Conservation (phyloP, 2,888 invertebrate genomes). For the Drosophila multiciliata region DNA sequence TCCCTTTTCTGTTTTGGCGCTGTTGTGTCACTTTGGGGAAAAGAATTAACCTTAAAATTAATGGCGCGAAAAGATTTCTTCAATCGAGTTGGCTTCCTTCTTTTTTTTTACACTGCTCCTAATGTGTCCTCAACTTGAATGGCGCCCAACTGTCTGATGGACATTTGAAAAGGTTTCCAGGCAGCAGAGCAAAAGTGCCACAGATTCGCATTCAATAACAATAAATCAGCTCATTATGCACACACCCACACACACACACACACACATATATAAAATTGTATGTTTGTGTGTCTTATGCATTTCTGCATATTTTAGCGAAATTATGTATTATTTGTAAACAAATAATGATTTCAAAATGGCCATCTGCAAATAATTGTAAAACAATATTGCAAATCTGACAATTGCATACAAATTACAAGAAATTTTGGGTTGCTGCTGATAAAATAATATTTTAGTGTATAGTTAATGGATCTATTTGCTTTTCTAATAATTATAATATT, state of each 20-base stretch:
- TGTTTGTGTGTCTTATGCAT: background rate
- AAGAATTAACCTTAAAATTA: conserved; percentile 79
- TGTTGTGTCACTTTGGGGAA: conserved; percentile 58
- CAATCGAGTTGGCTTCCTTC: conserved; percentile 1
- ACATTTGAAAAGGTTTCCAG: conserved; percentile 40
- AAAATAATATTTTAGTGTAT: background rate
- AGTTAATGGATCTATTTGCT: background rate
- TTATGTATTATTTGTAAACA: background rate
- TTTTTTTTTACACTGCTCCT: conserved; percentile 16
- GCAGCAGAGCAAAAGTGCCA: conserved; percentile 22
- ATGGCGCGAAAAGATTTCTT: conserved; percentile 71
- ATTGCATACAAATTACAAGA: background rate
- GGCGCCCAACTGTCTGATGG: conserved; percentile 14
- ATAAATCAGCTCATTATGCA: conserved; percentile 35
- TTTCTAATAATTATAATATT: too few species aligned
- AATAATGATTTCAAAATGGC: background rate
- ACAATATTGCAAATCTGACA: background rate
- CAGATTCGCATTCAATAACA: conserved; percentile 33
- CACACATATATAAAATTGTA: background rate
- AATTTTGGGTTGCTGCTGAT: background rate
- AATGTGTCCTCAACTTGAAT: conserved; percentile 77
- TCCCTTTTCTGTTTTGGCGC: background rate
- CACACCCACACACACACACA: background rate
- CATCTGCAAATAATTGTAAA: background rate
- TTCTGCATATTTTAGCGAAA: background rate